A percentile compares a stretch with the other conserved stretches of the same genome.
phyloP scores from a whole-genome alignment of 2,797 vertebrate species.

The Phataginus tetradactyla region DNA sequence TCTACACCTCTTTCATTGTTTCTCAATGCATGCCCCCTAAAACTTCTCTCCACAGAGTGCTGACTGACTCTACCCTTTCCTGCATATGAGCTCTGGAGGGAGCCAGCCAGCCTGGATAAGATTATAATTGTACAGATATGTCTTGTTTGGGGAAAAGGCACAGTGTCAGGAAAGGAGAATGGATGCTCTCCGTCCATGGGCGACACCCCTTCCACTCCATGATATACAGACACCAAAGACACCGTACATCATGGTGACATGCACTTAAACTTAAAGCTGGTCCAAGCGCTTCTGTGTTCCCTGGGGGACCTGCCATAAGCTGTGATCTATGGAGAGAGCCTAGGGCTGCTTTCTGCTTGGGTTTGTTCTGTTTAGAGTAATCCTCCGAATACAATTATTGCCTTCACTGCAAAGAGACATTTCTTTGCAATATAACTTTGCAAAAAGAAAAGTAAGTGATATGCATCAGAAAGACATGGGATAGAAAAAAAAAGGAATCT shows the following conservation, averaged over 20 bases:
- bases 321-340: slow-evolving; percentile 75
- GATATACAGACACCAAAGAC: slow-evolving; percentile 77
- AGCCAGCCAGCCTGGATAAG: slow-evolving; percentile 51
- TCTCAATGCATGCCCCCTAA: not conserved
- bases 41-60: slow-evolving; percentile 21
- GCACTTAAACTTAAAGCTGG: slow-evolving; percentile 79
- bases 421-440: not conserved
- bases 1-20: not conserved
- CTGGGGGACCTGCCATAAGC: slow-evolving; percentile 74
- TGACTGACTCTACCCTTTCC: slow-evolving; percentile 41
- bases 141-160: slow-evolving; percentile 77
- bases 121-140: slow-evolving; percentile 73
- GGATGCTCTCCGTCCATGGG: slow-evolving; percentile 73
- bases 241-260: slow-evolving; percentile 80
- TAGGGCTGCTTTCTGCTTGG: slow-evolving; percentile 59
- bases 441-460: not conserved
- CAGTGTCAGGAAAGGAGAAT: slow-evolving; percentile 74
- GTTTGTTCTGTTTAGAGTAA: slow-evolving; percentile 61
- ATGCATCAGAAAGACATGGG: not conserved
- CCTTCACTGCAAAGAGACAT: slow-evolving; percentile 45
- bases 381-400: slow-evolving; percentile 38
- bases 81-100: slow-evolving; percentile 16
- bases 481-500: not conserved
- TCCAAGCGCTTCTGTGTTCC: slow-evolving; percentile 70
- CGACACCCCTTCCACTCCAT: slow-evolving; percentile 70